Evolutionary conservation across 2,797 vertebrate genomes (phyloP), one percentile per base, ranked within the genome.

Genomic region (Pyrrhura leucotis): DNA sequence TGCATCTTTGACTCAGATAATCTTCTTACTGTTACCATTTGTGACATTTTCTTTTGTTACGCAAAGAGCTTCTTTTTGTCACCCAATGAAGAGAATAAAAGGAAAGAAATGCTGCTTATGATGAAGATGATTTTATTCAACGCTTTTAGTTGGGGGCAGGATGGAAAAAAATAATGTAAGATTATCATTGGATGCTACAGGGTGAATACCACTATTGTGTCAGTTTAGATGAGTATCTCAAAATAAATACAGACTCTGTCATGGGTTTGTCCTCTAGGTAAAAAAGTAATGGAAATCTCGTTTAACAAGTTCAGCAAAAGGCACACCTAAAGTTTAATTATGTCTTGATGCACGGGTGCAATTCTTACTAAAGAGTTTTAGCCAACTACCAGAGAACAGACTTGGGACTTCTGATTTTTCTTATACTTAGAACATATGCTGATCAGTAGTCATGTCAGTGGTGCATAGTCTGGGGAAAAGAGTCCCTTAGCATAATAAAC

Each of bases 221-320:
- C 93, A 87, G 95, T 96, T 97, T 92, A 97, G 96, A 97, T 97
- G 88, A 95, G 44, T 95, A 97, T 97, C 97, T 96, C 89, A 94
- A 35, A 97, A 96, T 95, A 97, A 97, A 96, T 97, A 95, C 82
- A 97, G 88, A 94, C 93, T 96, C 96, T 95, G 86, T 94, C 93
- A 95, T 95, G 93, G 37, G 84, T 91, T 94, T 97, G 82, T 97
- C 95, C 93, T 96, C 94, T 95, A 96, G 93, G 93, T 92, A 95
- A 90, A 95, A 95, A 92, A 85, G 26, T 87, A 95, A 82, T 85
- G 83, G 90, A 97, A 97, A 97, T 96, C 96, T 93, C 89, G 96
- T 95, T 93, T 73, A 96, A 95, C 97, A 71, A 96, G 96, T 97
- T 97, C 90, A 77, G 93, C 80, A 4, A 96, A 97, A 96, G 94